These are phyloP conservation scores for Scaptomyza graminum DNA, from an alignment of 1,140 invertebrate species.

Conservation along the genomic window DNA sequence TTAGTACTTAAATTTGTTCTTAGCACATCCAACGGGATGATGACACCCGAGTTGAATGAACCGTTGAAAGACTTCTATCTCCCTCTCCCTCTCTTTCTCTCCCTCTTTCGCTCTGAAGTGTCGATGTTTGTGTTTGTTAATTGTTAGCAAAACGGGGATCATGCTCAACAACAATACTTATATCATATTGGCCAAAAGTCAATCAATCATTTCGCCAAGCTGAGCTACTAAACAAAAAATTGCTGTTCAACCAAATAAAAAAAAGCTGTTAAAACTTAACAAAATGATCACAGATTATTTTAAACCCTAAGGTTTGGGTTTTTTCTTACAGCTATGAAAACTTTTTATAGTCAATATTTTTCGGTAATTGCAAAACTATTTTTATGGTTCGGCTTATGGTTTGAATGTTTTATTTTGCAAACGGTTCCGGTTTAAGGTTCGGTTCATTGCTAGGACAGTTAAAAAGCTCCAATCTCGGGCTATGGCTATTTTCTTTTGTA, in stretches of 20 bases:
- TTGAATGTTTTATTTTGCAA: too few relatives aligned
- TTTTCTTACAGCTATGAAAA: too few relatives aligned
- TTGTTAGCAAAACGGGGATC: conserved; percentile 61
- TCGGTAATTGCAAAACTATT: too few relatives aligned
- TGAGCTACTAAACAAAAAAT: conserved; percentile 25
- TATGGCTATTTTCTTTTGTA: too few relatives aligned
- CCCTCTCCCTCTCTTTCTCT: too few relatives aligned
- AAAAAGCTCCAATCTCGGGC: too few relatives aligned
- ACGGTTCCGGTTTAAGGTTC: too few relatives aligned
- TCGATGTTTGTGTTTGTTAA: conserved; percentile 55
- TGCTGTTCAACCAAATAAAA: neutral
- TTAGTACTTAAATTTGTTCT: neutral
- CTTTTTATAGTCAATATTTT: too few relatives aligned
- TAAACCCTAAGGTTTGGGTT: neutral
- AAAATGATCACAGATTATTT: neutral
- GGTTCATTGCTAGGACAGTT: too few relatives aligned
- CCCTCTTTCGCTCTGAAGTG: too few relatives aligned
- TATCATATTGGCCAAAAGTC: conserved; percentile 66
- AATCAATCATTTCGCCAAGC: conserved; percentile 78
- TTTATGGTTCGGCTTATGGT: too few relatives aligned
- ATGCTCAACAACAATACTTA: conserved; percentile 46
- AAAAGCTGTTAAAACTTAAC: neutral
- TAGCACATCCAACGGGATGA: conserved; percentile 10
- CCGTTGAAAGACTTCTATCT: neutral
- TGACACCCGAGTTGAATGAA: conserved; percentile 45